Evolutionary conservation across 2,797 vertebrate species (phyloP), one percentile per base, ranked within the genome.

Genomic region (Notolepis coatsorum): DNA sequence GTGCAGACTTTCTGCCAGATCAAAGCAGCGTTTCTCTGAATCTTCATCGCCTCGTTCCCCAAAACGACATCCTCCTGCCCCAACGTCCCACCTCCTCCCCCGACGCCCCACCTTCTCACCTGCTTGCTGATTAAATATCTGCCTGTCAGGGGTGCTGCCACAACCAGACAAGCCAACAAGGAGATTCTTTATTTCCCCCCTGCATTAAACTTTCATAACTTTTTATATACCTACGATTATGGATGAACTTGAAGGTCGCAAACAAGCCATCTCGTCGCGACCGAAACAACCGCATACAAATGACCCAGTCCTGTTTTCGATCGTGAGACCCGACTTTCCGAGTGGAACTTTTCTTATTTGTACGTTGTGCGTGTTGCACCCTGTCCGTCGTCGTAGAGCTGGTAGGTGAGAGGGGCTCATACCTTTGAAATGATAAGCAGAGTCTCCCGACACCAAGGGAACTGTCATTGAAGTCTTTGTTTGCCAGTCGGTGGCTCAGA

Each of bases 341-440:
- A 25, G 70, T 42, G 75, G 49, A 73, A 81, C 81, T 80, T 71
- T 77, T 73, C 75, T 80, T 82, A 67, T 84, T 85, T 67, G 61
- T 67, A 43, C 38, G 61, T 72, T 68, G 51, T 45, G 12, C 73
- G 64, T 77, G 54, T 79, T 74, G 15, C 65, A 67, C 63, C 52
- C 69, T 89, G 83, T 88, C 81, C 83, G 61, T 65, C 53, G 80
- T 68, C 70, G 61, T 48, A 52, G 60, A 80, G 82, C 80, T 33
- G 72, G 75, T 60, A 68, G 70, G 78, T 82, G 82, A 81, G 74
- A 71, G 64, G 77, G 80, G 62, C n/a, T 53, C 75, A 79, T 88
- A 73, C 69, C 87, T 91, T 91, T 91, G 87, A 92, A 92, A 89
- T 89, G 84, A 84, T 89, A 90, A 90, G 72, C 52, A 85, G 72